Conservation (phyloP, 2,888 invertebrate genomes). For the Himalopsyche kuldschensis region DNA sequence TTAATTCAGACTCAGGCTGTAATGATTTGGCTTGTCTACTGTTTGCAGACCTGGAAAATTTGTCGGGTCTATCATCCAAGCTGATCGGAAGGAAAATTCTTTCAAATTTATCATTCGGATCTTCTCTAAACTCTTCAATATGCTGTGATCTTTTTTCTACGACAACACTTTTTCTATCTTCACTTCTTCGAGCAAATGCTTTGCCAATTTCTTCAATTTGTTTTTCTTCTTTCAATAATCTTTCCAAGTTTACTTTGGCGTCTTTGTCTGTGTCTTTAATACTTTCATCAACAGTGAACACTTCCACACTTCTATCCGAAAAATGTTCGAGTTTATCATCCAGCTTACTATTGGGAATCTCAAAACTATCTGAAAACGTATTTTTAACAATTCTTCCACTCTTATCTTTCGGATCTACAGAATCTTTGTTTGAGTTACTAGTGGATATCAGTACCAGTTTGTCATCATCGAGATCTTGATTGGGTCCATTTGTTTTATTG, state of each 20-base stretch:
- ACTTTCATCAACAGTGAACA: conserved; percentile 53
- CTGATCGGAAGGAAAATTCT: conserved; percentile 30
- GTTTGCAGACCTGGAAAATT: background rate
- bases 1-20: background rate
- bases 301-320: conserved; percentile 51
- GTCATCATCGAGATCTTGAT: conserved; percentile 23
- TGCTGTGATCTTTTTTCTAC: conserved; percentile 54
- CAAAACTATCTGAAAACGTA: background rate
- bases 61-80: conserved; percentile 15
- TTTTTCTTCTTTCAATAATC: conserved; percentile 55
- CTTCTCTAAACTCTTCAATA: conserved; percentile 48
- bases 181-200: conserved; percentile 51
- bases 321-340: conserved; percentile 55
- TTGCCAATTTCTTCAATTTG: conserved; percentile 58
- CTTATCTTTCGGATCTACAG: conserved; percentile 29
- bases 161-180: conserved; percentile 47
- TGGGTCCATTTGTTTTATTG: conserved; percentile 9
- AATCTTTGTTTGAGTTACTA: conserved; percentile 17
- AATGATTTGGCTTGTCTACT: background rate
- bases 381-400: conserved; percentile 28
- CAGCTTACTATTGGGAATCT: conserved; percentile 1
- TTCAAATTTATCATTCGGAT: conserved; percentile 17
- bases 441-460: conserved; percentile 32
- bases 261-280: conserved; percentile 47
- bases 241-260: conserved; percentile 47